Conservation (phyloP, 2,113 vertebrate species). For the Platysteira castanea region DNA sequence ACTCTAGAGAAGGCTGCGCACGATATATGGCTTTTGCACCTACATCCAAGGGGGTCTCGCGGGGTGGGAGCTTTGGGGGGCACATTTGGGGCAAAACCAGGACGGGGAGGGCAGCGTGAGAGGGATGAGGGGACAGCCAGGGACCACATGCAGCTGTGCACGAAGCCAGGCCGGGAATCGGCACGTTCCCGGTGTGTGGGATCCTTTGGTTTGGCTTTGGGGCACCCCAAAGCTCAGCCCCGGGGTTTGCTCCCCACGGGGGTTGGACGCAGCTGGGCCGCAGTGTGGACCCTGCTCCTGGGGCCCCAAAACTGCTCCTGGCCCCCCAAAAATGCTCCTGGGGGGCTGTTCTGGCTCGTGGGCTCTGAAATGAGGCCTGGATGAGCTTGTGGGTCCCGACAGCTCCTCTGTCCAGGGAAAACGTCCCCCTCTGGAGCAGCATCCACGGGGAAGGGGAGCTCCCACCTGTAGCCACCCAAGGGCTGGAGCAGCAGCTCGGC, state of each 20-base stretch:
- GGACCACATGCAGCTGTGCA: slow-evolving; percentile 13
- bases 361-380: not conserved
- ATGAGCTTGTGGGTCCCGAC: rapidly evolving
- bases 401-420: not conserved
- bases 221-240: not conserved
- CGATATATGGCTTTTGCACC: slow-evolving; percentile 70
- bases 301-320: not conserved
- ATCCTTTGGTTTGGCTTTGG: slow-evolving; percentile 62
- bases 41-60: not conserved
- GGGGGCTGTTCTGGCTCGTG: rapidly evolving
- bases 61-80: not conserved
- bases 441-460: rapidly evolving
- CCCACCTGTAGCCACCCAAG: not conserved
- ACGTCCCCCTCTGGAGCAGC: rapidly evolving
- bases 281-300: not conserved
- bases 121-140: not conserved
- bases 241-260: rapidly evolving
- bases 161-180: not conserved
- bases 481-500: not conserved
- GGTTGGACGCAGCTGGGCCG: not conserved
- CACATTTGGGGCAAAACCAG: not conserved
- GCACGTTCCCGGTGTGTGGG: not conserved
- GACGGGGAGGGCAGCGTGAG: not conserved
- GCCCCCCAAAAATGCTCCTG: not conserved
- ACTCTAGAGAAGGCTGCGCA: slow-evolving; percentile 46